Conservation (phyloP, 2,888 invertebrate genomes). For the Caenorhabditis sp. region DNA sequence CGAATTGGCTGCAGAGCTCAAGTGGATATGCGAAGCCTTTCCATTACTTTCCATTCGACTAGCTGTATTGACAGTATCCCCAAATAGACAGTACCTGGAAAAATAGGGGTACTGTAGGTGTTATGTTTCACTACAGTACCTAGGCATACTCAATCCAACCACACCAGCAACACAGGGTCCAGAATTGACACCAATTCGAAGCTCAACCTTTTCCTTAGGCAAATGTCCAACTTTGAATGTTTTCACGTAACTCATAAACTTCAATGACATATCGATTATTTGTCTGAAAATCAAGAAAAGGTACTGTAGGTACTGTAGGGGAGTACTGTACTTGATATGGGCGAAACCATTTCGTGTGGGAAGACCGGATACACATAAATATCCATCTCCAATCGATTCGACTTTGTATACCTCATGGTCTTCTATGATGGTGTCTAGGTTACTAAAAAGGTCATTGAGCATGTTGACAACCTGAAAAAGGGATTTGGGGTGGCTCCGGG, state of each 20-base stretch:
- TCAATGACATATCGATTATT: conserved; percentile 34
- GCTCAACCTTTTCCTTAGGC: conserved; percentile 54
- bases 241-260: conserved; percentile 43
- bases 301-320: not conserved
- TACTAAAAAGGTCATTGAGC: conserved; percentile 62
- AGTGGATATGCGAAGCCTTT: conserved; percentile 55
- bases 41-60: conserved; percentile 63
- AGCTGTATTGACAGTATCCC: conserved; percentile 65
- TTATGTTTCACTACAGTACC: too few species aligned
- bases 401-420: conserved; percentile 65
- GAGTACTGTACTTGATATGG: conserved; percentile 30
- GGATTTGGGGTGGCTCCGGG: too few species aligned
- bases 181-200: conserved; percentile 63
- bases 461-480: conserved; percentile 55
- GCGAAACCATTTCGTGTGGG: conserved; percentile 59
- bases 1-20: conserved; percentile 50
- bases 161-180: conserved; percentile 49
- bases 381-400: conserved; percentile 68
- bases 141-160: conserved; percentile 59
- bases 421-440: conserved; percentile 63
- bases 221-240: conserved; percentile 56
- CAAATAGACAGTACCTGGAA: conserved; percentile 65
- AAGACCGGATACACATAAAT: conserved; percentile 64
- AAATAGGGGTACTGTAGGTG: too few species aligned
- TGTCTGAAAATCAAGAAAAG: conserved; percentile 7